Percentiles rank a stretch among this genome's conserved stretches.
Evolutionary conservation across 2,888 invertebrate genomes (phyloP).

Genomic region (Geotrupes spiniger): DNA sequence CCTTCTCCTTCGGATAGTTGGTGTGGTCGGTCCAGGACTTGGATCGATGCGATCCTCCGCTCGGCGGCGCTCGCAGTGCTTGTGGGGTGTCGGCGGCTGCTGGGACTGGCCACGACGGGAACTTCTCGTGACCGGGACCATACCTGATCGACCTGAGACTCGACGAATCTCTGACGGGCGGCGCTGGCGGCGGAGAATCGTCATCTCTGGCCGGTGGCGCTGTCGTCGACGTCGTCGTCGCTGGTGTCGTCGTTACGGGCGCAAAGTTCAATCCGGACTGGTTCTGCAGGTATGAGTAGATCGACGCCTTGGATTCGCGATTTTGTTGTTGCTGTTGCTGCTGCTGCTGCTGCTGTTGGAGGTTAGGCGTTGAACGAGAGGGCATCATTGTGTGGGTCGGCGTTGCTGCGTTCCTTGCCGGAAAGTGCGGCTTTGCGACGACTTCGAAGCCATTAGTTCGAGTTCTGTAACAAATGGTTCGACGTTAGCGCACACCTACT

Average conservation of each 20-base stretch:
- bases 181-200: conserved; percentile 56
- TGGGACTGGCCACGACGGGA: conserved; percentile 71
- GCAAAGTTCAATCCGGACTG: conserved; percentile 40
- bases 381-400: conserved; percentile 47
- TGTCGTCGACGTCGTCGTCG: conserved; percentile 17
- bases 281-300: conserved; percentile 43
- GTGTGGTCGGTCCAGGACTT: conserved; percentile 72
- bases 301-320: conserved; percentile 36
- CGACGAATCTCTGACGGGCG: conserved; percentile 66
- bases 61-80: conserved; percentile 47
- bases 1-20: conserved; percentile 67
- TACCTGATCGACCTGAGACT: conserved; percentile 65
- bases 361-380: conserved; percentile 52
- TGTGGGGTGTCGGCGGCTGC: conserved; percentile 57
- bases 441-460: conserved; percentile 40
- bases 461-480: conserved; percentile 32
- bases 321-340: conserved; percentile 33
- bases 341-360: conserved; percentile 36
- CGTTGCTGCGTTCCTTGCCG: conserved; percentile 22
- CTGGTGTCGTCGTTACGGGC: conserved; percentile 10
- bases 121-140: conserved; percentile 71
- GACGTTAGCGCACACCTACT: conserved; percentile 6
- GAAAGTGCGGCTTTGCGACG: conserved; percentile 29
- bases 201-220: conserved; percentile 50
- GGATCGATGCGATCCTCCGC: conserved; percentile 61